phyloP scores from a whole-genome alignment of 2,888 invertebrate species.

The Dasysyrphus tricinctus region DNA sequence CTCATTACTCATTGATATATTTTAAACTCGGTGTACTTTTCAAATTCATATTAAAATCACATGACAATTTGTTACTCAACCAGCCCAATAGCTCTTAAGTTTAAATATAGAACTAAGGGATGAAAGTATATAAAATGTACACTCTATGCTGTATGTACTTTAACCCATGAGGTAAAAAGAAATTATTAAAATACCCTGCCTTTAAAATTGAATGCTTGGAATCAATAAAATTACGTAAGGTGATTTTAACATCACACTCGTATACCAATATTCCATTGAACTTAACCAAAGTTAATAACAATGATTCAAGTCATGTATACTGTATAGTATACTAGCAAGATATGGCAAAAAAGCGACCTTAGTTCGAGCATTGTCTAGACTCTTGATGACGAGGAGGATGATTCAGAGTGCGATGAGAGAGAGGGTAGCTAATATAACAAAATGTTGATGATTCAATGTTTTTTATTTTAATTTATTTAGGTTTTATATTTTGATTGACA shows the following conservation, averaged over 20 bases:
- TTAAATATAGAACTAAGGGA: constrained; percentile 14
- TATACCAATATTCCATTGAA: constrained; percentile 35
- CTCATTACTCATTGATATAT: too few species aligned
- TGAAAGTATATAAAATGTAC: background rate
- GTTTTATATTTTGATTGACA: constrained; percentile 10
- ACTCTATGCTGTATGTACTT: background rate
- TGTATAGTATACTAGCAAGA: background rate
- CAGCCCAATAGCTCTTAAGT: background rate
- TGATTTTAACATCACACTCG: background rate
- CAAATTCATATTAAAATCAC: too few species aligned
- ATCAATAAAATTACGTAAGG: constrained; percentile 70
- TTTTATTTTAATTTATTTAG: constrained; percentile 17
- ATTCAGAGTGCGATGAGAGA: constrained; percentile 33
- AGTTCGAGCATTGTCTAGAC: constrained; percentile 54
- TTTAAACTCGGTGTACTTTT: too few species aligned
- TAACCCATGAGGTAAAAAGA: background rate
- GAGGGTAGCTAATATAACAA: constrained; percentile 22
- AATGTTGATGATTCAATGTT: constrained; percentile 57
- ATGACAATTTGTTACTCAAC: background rate
- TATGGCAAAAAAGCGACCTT: constrained; percentile 32
- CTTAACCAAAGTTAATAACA: constrained; percentile 35
- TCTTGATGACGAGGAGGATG: constrained; percentile 23
- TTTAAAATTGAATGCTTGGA: constrained; percentile 38
- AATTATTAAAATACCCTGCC: constrained; percentile 6
- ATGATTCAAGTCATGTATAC: constrained; percentile 36